Conservation (phyloP, 2,888 invertebrate genomes). For the Sisyra nigra region DNA sequence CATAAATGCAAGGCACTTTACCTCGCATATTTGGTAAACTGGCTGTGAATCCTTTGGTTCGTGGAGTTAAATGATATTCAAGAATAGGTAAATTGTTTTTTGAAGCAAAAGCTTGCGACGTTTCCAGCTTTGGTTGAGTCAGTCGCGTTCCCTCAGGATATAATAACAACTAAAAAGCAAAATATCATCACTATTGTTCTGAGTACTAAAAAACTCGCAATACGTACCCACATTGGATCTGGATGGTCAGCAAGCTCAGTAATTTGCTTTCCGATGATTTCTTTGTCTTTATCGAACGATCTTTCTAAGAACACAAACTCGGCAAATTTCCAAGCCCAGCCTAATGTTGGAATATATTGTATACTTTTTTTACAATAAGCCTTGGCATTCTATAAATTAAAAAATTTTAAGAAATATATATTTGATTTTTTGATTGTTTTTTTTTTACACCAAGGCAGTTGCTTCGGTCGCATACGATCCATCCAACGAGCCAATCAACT, state of each 20-base stretch:
- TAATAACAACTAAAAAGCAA: constrained; percentile 51
- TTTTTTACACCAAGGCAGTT: constrained; percentile 58
- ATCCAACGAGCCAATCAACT: constrained; percentile 90
- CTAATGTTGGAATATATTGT: constrained; percentile 79
- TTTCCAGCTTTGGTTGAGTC: constrained; percentile 71
- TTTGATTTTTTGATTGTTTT: neutral
- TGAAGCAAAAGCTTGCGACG: constrained; percentile 72
- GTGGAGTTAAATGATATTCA: constrained; percentile 83
- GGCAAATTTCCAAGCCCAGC: constrained; percentile 94
- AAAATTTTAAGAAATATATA: neutral
- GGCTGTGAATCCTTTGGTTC: constrained; percentile 86
- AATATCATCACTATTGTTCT: neutral
- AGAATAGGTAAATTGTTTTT: constrained; percentile 71
- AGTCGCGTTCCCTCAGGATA: constrained; percentile 92
- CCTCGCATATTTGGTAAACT: constrained; percentile 68
- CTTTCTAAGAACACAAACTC: constrained; percentile 89
- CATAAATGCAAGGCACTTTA: constrained; percentile 69
- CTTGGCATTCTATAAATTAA: constrained; percentile 62
- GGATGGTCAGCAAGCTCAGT: constrained; percentile 74
- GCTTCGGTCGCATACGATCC: constrained; percentile 74
- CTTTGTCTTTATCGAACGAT: constrained; percentile 79
- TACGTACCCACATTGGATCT: constrained; percentile 72
- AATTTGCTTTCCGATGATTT: constrained; percentile 64
- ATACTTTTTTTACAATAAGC: constrained; percentile 89
- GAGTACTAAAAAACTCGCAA: neutral